Evolutionary conservation across 2,113 vertebrate genomes (phyloP), one percentile per base, ranked within the genome.

Genomic region (Ranitomeya imitator): DNA sequence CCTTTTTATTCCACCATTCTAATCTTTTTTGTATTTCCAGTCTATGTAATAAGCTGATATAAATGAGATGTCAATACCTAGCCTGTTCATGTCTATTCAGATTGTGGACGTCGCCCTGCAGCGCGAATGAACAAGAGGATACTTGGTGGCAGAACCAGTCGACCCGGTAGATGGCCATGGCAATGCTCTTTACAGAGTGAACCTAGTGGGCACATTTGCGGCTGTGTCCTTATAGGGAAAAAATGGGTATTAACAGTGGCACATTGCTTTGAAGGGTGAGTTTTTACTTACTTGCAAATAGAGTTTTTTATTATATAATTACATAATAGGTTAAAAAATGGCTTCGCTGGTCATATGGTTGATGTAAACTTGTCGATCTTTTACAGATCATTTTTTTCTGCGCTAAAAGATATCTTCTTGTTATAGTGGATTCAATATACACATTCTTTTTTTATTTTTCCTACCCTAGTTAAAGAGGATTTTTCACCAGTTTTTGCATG

Each of bases 261-360:
- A 0, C 98, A 99, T 93, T 99, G 98, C 93, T 99, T 99, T 0
- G 97, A 99, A 91, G 97, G 97, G 98, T 99, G 90, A 96, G 98
- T 7, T 31, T 16, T 37, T 61, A 6, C 7, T 67, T 23, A 67
- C 1, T 51, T 65, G 0, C 16, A 67, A 67, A 23, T 67, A 67
- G 8, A 11, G 8, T 0, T 23, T 11, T 9, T 57, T 57, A 57
- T 57, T 11, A 11, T 11, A 9, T 11, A 57, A 1, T 57, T 57
- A 9, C 55, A 57, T 57, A 11, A 57, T 57, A 9, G 55, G 55
- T 57, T 11, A 45, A 45, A 45, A 45, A 45, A 45, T 45, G 37
- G 37, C 37, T 45, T 45, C 2, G 37, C 37, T 45, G 37, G 37
- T 45, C 37, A 45, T 45, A 3, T 45, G 4, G 37, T 3, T 45